Evolutionary conservation across 2,797 vertebrate genomes (phyloP).

Genomic region (Galagoides demidoff): DNA sequence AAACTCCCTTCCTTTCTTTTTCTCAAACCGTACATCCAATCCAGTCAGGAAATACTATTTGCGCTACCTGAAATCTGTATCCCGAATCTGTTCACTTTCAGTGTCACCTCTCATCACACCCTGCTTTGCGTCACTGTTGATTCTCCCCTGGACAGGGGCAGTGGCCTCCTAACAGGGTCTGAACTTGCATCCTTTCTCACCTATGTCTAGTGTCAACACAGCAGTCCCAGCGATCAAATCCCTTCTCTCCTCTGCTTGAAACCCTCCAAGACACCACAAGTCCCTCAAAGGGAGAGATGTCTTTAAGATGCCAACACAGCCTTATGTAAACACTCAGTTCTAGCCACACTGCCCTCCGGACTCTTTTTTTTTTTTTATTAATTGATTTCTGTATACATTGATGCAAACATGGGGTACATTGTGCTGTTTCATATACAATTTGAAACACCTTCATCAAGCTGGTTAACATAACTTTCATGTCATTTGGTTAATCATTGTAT

Average conservation of each 20-base stretch:
- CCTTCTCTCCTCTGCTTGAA: background rate
- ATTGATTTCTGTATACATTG: too few species aligned
- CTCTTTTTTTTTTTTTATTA: too few species aligned
- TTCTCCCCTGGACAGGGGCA: background rate
- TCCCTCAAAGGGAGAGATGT: background rate
- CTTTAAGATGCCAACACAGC: background rate
- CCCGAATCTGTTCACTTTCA: background rate
- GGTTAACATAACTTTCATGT: too few species aligned
- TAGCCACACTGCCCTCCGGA: background rate
- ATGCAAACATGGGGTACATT: too few species aligned
- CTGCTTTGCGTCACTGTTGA: background rate
- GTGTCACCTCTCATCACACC: background rate
- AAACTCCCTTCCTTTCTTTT: background rate
- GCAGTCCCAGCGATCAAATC: background rate
- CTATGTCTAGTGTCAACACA: background rate
- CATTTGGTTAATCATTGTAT: too few species aligned
- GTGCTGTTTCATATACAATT: too few species aligned
- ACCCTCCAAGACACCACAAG: background rate
- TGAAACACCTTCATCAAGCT: too few species aligned
- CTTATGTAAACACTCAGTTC: too few species aligned
- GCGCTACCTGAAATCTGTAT: background rate
- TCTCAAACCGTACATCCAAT: background rate
- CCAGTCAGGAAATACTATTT: background rate
- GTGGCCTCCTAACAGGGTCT: background rate
- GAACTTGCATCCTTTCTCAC: background rate